Base-by-base conservation (phyloP, 1,140 invertebrate species). In the Penaeus chinensis region DNA sequence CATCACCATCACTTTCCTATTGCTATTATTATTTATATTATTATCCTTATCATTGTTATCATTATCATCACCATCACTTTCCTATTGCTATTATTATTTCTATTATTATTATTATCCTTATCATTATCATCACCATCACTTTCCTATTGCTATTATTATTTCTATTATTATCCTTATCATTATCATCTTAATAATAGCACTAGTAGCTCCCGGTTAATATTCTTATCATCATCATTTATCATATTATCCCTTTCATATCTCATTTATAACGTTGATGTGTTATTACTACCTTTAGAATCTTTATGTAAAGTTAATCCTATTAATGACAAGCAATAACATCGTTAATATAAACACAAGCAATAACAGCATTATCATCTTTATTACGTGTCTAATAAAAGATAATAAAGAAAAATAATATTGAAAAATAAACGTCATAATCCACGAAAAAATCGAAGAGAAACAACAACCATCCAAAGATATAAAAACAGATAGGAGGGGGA, bases 101-200 rank as follows among this genome's bases (percentile, higher is more conserved):
- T 47, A 10, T 47, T 47, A 47, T 54, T 10, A 54, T 0, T 10
- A 54, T 54, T 8, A 54, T 54, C 16, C 24, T 3, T n/a, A 74
- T 18, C 69, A 74, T 74, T n/a, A 16, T 74, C n/a, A 74, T 11
- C 19, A 37, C 2, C 3, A 74, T 74, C 13, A 37, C 22, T 24
- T 71, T 71, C 3, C n/a, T 74, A 66, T 84, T 37, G 20, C 54
- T 71, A 62, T 66, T 47, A 42, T 71, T 84, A 13, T 74, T 18
- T 42, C 20, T 84, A 16, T 84, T n/a, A 47, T 27, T 76, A 13
- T 84, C 19, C 54, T 74, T 61, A n/a, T 54, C 61, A 61, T 61
- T 60, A 61, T 22, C 61, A 62, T 80, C 60, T 54, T 79, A 8
- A 61, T 79, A 8, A 8, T 47, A 3, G 13, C 5, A 47, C 54